Percentiles rank a stretch among this genome's conserved stretches.
These are phyloP conservation scores for Dasypus novemcinctus DNA, from an alignment of 2,113 vertebrate genomes.

Conservation along the genomic window DNA sequence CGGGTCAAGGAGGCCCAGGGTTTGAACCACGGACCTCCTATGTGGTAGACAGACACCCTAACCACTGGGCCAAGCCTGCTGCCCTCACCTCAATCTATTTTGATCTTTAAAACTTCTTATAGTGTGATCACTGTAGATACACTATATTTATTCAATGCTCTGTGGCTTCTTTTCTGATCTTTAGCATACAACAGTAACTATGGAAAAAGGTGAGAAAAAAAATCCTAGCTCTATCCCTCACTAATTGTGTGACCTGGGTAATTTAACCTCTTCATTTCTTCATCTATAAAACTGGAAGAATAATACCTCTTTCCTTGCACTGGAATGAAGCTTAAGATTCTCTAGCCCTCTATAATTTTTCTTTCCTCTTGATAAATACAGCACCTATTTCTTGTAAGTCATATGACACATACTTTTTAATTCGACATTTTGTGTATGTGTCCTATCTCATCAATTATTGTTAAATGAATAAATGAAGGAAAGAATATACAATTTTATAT, in stretches of 20 bases:
- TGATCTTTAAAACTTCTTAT: not conserved
- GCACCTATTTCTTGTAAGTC: not conserved
- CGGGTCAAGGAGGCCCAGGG: too few species aligned
- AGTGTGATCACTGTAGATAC: not conserved
- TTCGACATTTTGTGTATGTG: not conserved
- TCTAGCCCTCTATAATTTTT: not conserved
- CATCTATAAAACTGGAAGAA: not conserved
- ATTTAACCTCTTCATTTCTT: not conserved
- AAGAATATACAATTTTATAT: not conserved
- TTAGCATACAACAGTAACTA: not conserved
- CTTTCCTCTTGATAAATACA: not conserved
- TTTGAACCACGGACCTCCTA: too few species aligned
- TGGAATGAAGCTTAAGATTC: not conserved
- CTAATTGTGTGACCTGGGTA: rapidly evolving
- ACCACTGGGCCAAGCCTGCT: too few species aligned
- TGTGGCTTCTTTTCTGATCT: not conserved
- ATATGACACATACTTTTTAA: not conserved
- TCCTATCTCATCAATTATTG: not conserved
- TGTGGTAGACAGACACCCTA: too few species aligned
- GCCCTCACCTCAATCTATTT: not conserved
- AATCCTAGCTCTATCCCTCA: not conserved
- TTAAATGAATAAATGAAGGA: not conserved
- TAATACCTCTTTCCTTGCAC: too few species aligned
- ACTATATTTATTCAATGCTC: not conserved
- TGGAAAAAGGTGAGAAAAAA: not conserved